phyloP scores from a whole-genome alignment of 2,113 vertebrate genomes.

The Pelusios castaneus region DNA sequence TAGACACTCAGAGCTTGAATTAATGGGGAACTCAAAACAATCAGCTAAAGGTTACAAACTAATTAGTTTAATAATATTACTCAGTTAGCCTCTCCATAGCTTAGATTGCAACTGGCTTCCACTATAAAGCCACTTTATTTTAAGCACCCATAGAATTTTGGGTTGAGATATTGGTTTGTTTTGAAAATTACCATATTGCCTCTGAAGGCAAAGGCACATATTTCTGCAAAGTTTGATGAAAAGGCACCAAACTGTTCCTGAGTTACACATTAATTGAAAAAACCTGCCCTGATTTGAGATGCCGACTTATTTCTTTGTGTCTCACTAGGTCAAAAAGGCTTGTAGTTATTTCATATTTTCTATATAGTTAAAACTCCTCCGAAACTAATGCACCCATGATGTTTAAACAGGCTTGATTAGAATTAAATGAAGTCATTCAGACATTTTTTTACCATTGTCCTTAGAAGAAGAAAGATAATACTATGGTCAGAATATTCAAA shows the following conservation, averaged over 20 bases:
- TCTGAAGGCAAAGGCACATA: neutral
- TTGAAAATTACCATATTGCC: neutral
- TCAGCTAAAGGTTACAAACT: constrained; percentile 65
- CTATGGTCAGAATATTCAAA: neutral
- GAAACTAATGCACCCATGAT: constrained; percentile 22
- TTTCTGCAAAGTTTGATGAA: neutral
- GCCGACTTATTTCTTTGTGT: neutral
- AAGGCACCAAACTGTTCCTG: neutral
- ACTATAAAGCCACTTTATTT: neutral
- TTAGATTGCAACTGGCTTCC: neutral
- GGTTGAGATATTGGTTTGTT: neutral
- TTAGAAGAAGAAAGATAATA: neutral
- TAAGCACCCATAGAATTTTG: neutral
- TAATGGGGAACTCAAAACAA: constrained; percentile 63
- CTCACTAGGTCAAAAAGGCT: neutral
- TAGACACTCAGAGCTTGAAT: constrained; percentile 58
- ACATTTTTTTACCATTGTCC: neutral
- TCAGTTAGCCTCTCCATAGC: constrained; percentile 35
- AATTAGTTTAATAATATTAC: constrained; percentile 63
- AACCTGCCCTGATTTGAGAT: neutral
- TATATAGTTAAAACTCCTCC: neutral
- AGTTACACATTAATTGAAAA: neutral
- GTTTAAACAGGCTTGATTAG: neutral
- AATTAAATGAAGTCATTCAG: neutral
- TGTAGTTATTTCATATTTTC: neutral